Evolutionary conservation across 2,888 invertebrate genomes (phyloP), one percentile per base, ranked within the genome.

Genomic region (Platycheirus rosarum): DNA sequence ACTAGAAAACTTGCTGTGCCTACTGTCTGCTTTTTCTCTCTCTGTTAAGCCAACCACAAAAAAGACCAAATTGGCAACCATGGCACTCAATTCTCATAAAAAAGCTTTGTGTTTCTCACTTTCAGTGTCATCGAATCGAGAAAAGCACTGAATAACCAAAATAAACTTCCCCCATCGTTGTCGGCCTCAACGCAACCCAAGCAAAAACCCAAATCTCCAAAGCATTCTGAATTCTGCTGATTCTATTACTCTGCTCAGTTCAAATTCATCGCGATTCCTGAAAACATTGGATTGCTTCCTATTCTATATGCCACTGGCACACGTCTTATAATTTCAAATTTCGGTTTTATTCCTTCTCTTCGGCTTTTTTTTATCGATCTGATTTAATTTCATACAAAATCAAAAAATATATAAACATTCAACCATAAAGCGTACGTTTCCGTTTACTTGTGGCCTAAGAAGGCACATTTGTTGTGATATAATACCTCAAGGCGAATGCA

Each of bases 181-280:
- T n/a, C n/a, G 23, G 9, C 13, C 14, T 3, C n/a, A 37, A 6
- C 7, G 0, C n/a, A 16, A 55, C 37, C 37, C 55, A 55, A 37
- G 8, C 7, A 6, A 37, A 53, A 23, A 40, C 4, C 23, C 35
- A 9, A 53, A 46, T 42, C 42, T 57, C 42, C 42, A 49, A 63
- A 46, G 68, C 71, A 77, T 82, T 82, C 44, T 48, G 63, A 62
- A 55, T 77, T 63, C 49, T 42, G 63, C 51, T 44, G n/a, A n/a
- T n/a, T n/a, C n/a, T n/a, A n/a, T n/a, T n/a, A n/a, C n/a, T n/a
- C n/a, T n/a, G n/a, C 77, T 77, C 82, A 82, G 82, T 82, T 73
- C n/a, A 76, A 49, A 77, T 77, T 63, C 77, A 69, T 57, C 77
- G 76, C 66, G 82, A 57, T 73, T 77, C 62, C 53, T 29, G 55